These are phyloP conservation scores for Bubo bubo DNA, from an alignment of 2,113 vertebrate species.

Conservation along the genomic window DNA sequence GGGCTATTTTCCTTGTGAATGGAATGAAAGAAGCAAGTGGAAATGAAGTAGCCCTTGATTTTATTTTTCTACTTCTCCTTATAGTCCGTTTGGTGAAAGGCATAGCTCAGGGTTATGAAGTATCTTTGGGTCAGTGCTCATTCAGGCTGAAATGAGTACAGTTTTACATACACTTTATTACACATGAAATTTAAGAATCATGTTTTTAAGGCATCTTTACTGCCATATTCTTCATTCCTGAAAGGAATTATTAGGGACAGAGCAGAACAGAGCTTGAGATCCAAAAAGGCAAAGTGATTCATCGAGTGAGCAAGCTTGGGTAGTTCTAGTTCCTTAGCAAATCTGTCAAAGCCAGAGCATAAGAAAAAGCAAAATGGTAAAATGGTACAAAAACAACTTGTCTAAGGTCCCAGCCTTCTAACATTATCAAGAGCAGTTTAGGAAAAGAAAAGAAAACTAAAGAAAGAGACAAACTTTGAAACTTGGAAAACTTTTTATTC, in stretches of 20 bases:
- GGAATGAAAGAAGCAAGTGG: background rate
- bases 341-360: conserved; percentile 12
- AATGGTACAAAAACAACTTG: background rate
- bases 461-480: conserved; percentile 35
- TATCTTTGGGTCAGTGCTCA: background rate
- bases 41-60: background rate
- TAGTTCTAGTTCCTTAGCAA: conserved; percentile 3
- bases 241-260: background rate
- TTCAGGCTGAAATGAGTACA: background rate
- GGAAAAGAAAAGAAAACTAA: background rate
- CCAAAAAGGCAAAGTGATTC: background rate
- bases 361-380: conserved; percentile 2
- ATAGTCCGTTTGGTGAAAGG: background rate
- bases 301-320: background rate
- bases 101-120: background rate
- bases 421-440: background rate
- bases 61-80: conserved; percentile 6
- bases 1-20: conserved; percentile 1
- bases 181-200: background rate
- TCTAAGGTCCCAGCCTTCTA: background rate
- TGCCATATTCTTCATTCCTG: background rate
- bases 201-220: background rate
- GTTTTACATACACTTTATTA: background rate
- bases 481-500: conserved; percentile 38
- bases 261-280: background rate